A percentile compares a stretch with the other conserved stretches of the same genome.
These are phyloP conservation scores for Phytoseiulus persimilis DNA, from an alignment of 2,888 invertebrate species.

Conservation along the genomic window DNA sequence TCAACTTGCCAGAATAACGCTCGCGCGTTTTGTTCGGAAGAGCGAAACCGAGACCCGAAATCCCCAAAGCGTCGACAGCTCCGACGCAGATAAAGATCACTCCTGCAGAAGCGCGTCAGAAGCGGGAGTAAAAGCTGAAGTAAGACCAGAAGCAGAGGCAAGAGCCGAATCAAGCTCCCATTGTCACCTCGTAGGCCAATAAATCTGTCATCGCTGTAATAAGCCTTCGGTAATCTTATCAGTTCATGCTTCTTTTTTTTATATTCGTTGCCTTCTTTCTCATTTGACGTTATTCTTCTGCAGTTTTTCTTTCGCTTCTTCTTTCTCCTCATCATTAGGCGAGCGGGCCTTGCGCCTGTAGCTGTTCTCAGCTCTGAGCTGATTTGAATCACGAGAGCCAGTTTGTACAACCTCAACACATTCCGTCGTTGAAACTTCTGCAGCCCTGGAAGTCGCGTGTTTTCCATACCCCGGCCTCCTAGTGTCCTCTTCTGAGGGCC, in stretches of 20 bases:
- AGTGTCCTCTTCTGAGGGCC: too few species aligned
- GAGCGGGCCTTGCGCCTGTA: not conserved
- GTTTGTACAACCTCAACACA: not conserved
- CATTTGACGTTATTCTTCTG: not conserved
- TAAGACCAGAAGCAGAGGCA: not conserved
- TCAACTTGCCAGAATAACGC: not conserved
- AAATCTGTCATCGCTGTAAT: constrained; percentile 5
- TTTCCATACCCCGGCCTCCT: too few species aligned
- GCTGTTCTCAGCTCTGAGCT: not conserved
- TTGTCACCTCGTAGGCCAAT: not conserved
- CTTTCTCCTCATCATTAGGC: not conserved
- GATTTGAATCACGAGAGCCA: not conserved
- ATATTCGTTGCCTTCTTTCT: not conserved
- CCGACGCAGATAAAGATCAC: not conserved
- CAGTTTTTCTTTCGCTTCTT: not conserved
- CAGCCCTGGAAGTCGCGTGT: too few species aligned
- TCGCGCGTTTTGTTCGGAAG: not conserved
- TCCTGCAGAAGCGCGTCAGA: not conserved
- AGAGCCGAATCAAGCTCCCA: not conserved
- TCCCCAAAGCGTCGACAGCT: not conserved
- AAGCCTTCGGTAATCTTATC: not conserved
- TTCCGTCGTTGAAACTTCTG: not conserved
- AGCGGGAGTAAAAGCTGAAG: not conserved
- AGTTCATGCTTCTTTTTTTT: not conserved
- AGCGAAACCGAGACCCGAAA: not conserved